These are phyloP conservation scores for Siniperca scherzeri DNA, from an alignment of 2,797 vertebrate species.

Conservation along the genomic window DNA sequence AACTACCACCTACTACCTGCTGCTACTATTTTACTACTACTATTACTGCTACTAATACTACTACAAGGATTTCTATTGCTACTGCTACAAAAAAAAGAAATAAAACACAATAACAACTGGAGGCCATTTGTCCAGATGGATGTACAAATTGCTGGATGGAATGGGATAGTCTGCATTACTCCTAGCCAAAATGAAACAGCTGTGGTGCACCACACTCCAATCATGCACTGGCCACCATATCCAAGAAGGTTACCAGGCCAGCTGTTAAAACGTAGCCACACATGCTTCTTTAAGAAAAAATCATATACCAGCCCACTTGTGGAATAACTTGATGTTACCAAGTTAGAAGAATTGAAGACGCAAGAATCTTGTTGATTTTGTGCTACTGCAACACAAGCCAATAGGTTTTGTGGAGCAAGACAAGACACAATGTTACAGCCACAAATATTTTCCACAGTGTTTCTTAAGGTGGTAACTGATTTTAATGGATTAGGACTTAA, in stretches of 20 bases:
- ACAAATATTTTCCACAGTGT: neutral
- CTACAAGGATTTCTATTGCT: neutral
- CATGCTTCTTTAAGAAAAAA: slow-evolving; percentile 36
- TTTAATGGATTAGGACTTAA: neutral
- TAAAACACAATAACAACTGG: slow-evolving; percentile 25
- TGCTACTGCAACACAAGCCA: slow-evolving; percentile 2
- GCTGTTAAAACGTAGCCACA: slow-evolving; percentile 50
- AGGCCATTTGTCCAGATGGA: slow-evolving; percentile 45
- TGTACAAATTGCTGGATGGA: slow-evolving; percentile 26
- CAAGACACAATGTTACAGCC: slow-evolving; percentile 6
- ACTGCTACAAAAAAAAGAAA: neutral
- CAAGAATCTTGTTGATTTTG: slow-evolving; percentile 12
- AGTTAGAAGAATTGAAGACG: slow-evolving; percentile 15
- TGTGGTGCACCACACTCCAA: slow-evolving; percentile 45
- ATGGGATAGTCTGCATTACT: slow-evolving; percentile 1
- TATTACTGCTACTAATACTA: neutral
- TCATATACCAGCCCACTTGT: slow-evolving; percentile 7
- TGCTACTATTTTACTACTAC: neutral
- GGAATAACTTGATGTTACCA: slow-evolving; percentile 5
- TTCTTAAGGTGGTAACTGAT: neutral
- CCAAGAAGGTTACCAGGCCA: slow-evolving; percentile 53
- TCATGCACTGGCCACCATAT: slow-evolving; percentile 34
- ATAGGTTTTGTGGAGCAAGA: neutral
- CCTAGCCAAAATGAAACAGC: slow-evolving; percentile 48
- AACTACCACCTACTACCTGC: neutral